Evolutionary conservation across 2,797 vertebrate genomes (phyloP), one percentile per base, ranked within the genome.

Genomic region (Coregonus sp.): DNA sequence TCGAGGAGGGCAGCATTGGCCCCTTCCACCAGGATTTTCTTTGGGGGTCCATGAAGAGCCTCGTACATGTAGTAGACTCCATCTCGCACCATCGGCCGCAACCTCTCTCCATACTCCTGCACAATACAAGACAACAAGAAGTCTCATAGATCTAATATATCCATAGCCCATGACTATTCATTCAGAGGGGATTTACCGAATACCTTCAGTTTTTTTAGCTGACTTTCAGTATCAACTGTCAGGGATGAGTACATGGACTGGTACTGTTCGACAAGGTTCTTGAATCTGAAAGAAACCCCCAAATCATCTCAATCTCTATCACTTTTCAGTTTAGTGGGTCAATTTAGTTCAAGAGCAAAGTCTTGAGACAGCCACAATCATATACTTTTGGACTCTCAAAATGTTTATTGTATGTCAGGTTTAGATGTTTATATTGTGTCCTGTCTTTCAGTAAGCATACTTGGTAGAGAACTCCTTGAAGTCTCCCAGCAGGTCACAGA

Each of bases 61-160:
- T 99, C 97, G 0, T 97, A 97, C 98, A 99, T 98, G 87, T 97
- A 99, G 86, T 99, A 98, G 5, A 99, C 96, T 0, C 98, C 98
- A 1, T 99, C 98, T 81, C 96, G 95, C 79, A 99, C 98, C 97
- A 99, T 97, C 29, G 98, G 98, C 74, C 97, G 91, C 91, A 99
- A 95, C 88, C 96, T 95, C 88, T 99, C 98, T 3, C 93, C 95
- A 15, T 96, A 98, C 4, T 95, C 97, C 98, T 99, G 80, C 12
- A 47, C 80, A 75, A 18, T 3, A 25, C 66, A 75, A 20, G n/a
- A 25, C 61, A 73, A n/a, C 56, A 72, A 67, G 3, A 54, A 63
- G 2, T 47, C 9, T 33, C 51, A 12, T 47, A 47, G 47, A 9
- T 33, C 37, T 25, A 50, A 15, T 12, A 51, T n/a, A 20, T 12